Base-by-base conservation (phyloP, 2,888 invertebrate species). In the Mesorhabditis spiculigera region DNA sequence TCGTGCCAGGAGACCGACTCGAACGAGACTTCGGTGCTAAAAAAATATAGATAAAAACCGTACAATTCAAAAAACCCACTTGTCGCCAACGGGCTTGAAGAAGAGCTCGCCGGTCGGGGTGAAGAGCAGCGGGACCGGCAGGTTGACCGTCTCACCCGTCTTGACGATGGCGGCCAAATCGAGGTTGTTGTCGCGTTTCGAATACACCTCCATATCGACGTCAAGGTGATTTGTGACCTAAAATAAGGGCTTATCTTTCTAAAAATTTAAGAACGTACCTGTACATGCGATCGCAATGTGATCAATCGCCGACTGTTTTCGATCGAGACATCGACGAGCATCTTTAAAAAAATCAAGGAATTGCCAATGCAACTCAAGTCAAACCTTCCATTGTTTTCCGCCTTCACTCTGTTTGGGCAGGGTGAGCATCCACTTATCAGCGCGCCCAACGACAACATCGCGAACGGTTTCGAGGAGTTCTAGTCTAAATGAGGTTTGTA, bases 41-140 rank as follows among this genome's bases (percentile, higher is more conserved):
- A 72, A 66, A 44, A 44, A 63, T n/a, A 8, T 10, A 68, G 45
- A n/a, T 62, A 42, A 45, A 45, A 8, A 50, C 4, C 3, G 13
- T 65, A 13, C n/a, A 63, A 6, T 4, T 65, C 6, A 67, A 41
- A 42, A 43, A 62, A 70, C 82, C n/a, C 67, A 86, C 78, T 83
- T 81, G 79, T 87, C 87, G 43, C 82, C 83, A 5, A 79, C 75
- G 4, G 89, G 88, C 68, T 92, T 92, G 88, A 96, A 94, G 89
- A 92, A 93, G 77, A 97, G 88, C 86, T 94, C 93, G 69, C 92
- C 92, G 0, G 91, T 91, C 6, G 91, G 90, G 0, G 93, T 92
- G 86, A 95, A 95, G 16, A 95, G 92, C 4, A 93, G 92, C 80
- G 92, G 91, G 67, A 95, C 87, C 0, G 96, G 95, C 64, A 96